Conservation (phyloP, 1,140 invertebrate genomes). For the Oppia nitens region DNA sequence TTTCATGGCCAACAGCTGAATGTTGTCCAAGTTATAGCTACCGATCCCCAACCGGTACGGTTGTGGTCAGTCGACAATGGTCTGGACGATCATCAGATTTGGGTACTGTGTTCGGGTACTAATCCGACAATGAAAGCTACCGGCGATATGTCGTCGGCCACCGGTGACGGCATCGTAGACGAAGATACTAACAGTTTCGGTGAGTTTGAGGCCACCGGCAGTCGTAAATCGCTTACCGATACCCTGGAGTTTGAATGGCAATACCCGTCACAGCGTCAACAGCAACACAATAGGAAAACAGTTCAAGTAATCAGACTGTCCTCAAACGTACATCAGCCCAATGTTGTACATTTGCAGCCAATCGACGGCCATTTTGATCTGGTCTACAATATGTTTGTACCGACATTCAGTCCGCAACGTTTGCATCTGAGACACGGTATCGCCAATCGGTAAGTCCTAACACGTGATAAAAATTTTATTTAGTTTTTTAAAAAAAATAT, state of each 20-base stretch:
- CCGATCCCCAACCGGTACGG: slow-evolving; percentile 12
- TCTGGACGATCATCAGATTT: slow-evolving; percentile 10
- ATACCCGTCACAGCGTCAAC: slow-evolving; percentile 1
- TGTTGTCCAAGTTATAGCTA: slow-evolving; percentile 15
- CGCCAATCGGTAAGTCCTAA: neutral
- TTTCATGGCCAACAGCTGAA: slow-evolving; percentile 12
- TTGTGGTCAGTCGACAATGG: slow-evolving; percentile 5
- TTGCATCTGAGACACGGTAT: neutral
- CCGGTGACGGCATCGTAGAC: neutral
- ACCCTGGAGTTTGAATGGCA: slow-evolving; percentile 1
- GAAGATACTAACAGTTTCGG: neutral
- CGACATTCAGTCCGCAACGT: neutral
- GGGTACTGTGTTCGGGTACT: slow-evolving; percentile 15
- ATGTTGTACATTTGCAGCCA: slow-evolving; percentile 57
- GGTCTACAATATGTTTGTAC: slow-evolving; percentile 30
- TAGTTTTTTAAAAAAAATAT: too few relatives aligned
- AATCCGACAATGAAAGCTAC: neutral
- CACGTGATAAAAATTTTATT: too few relatives aligned
- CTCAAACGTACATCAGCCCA: slow-evolving; percentile 40
- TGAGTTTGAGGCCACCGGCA: neutral
- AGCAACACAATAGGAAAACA: slow-evolving; percentile 36
- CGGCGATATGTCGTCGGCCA: neutral
- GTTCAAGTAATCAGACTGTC: slow-evolving; percentile 51
- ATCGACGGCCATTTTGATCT: slow-evolving; percentile 61
- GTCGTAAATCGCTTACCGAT: neutral